phyloP scores from a whole-genome alignment of 2,113 vertebrate species.

The Dasyprocta punctata region DNA sequence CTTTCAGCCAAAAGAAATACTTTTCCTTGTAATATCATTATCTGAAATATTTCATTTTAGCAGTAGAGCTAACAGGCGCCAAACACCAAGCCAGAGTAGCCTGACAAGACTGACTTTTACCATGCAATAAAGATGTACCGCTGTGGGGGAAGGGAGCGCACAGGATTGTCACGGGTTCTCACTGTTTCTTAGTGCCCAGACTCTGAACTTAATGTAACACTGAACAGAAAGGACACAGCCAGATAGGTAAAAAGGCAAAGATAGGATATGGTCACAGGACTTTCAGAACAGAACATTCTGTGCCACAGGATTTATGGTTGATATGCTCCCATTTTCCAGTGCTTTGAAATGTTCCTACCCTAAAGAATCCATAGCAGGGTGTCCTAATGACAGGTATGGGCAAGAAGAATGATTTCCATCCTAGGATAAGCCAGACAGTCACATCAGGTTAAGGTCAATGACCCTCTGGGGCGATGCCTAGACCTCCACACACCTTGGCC shows the following conservation, averaged over 20 bases:
- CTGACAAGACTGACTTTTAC: background rate
- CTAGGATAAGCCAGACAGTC: slow-evolving; percentile 45
- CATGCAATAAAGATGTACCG: background rate
- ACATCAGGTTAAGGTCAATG: slow-evolving; percentile 23
- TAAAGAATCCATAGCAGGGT: slow-evolving; percentile 28
- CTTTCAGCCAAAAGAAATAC: background rate
- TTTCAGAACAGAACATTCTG: background rate
- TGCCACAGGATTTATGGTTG: background rate
- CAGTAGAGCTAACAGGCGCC: background rate
- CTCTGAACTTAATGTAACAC: background rate
- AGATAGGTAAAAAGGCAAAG: background rate
- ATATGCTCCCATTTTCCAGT: background rate
- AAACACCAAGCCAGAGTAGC: accelerated
- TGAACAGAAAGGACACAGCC: background rate
- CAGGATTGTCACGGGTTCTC: accelerated
- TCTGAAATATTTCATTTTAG: background rate
- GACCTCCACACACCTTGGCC: too few species aligned
- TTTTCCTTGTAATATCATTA: background rate
- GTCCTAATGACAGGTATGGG: background rate
- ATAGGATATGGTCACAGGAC: background rate
- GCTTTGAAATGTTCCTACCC: slow-evolving; percentile 67
- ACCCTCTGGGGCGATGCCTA: background rate
- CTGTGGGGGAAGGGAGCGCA: too few species aligned
- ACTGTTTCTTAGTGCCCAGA: background rate
- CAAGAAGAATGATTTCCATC: background rate